A percentile compares a stretch with the other conserved stretches of the same genome.
These are phyloP conservation scores for Oenanthe oenanthe DNA, from an alignment of 2,113 vertebrate species.

Conservation along the genomic window DNA sequence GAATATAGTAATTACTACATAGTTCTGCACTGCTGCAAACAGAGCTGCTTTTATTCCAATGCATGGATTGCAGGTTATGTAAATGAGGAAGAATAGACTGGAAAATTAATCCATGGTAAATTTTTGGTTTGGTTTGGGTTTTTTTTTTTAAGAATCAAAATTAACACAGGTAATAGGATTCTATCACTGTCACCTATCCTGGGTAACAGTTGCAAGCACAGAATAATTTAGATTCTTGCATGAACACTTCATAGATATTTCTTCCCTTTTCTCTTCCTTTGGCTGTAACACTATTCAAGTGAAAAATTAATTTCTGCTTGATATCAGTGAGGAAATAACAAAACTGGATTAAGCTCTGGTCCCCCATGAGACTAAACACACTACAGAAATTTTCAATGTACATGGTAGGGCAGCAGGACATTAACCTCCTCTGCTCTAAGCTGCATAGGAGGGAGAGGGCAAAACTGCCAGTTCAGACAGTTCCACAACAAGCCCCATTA, in stretches of 20 bases:
- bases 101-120: not conserved
- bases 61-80: conserved; percentile 3
- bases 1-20: conserved; percentile 27
- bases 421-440: not conserved
- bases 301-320: not conserved
- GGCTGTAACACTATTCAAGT: not conserved
- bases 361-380: not conserved
- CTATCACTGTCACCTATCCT: not conserved
- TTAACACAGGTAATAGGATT: not conserved
- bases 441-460: not conserved
- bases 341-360: not conserved
- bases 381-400: not conserved
- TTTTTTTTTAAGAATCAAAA: not conserved
- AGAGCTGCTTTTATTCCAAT: not conserved
- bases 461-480: not conserved
- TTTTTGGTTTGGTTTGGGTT: too few relatives aligned
- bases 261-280: not conserved
- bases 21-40: not conserved
- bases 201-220: not conserved
- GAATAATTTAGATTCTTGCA: not conserved
- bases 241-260: not conserved
- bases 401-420: not conserved
- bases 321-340: not conserved
- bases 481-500: not conserved
- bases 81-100: not conserved